Evolutionary conservation across 2,888 invertebrate species (phyloP).

Genomic region (Perizoma flavofasciatum): DNA sequence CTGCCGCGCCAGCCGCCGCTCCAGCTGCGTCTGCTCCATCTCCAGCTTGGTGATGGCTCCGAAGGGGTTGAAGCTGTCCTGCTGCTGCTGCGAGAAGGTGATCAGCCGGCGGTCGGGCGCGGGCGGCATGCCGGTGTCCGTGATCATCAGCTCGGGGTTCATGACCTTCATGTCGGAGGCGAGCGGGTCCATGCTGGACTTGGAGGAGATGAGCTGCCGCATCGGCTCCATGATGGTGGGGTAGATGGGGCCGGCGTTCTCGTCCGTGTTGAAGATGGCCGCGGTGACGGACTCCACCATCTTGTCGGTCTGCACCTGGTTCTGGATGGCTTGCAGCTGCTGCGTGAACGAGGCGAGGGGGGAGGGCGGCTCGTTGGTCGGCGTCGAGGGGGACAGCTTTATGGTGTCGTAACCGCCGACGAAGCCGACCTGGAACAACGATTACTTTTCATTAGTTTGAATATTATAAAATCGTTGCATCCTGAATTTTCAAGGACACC

Average conservation of each 20-base stretch:
- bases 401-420: constrained; percentile 74
- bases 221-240: constrained; percentile 55
- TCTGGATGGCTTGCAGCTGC: constrained; percentile 76
- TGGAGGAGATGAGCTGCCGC: constrained; percentile 64
- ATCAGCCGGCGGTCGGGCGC: constrained; percentile 56
- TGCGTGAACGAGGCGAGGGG: constrained; percentile 72
- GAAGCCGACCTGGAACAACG: constrained; percentile 56
- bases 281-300: constrained; percentile 81
- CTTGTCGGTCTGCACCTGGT: constrained; percentile 79
- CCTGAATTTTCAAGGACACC: no score
- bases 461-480: no score
- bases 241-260: constrained; percentile 45
- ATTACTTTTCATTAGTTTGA: constrained; percentile 35
- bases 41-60: constrained; percentile 69
- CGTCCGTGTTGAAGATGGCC: constrained; percentile 76
- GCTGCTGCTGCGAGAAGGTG: constrained; percentile 57
- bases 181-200: constrained; percentile 52
- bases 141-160: constrained; percentile 64
- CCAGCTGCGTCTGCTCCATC: constrained; percentile 63
- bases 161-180: constrained; percentile 65
- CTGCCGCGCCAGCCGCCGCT: constrained; percentile 68
- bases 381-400: constrained; percentile 81
- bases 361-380: constrained; percentile 65
- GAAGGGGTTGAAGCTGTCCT: constrained; percentile 67
- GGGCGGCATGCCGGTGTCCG: constrained; percentile 52